Evolutionary conservation across 1,140 invertebrate species (phyloP).

Genomic region (Penaeus japonicus): DNA sequence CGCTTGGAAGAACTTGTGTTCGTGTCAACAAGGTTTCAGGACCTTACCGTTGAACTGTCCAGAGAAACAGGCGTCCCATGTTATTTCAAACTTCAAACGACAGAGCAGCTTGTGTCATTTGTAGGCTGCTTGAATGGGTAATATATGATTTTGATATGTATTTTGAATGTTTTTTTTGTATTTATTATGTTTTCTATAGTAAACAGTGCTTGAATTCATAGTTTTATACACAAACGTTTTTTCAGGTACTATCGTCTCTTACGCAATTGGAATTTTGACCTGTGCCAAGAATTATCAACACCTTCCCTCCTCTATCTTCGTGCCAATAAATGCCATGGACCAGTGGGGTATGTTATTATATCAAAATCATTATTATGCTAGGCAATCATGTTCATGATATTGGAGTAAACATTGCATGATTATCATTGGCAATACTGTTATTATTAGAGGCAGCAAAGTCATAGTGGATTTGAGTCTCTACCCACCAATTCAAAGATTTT

Average conservation of each 20-base stretch:
- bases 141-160: not conserved
- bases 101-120: conserved; percentile 76
- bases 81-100: conserved; percentile 75
- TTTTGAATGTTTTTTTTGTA: not conserved
- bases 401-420: not conserved
- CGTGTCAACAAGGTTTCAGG: conserved; percentile 72
- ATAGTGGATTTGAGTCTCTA: too few relatives aligned
- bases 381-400: not conserved
- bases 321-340: conserved; percentile 83
- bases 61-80: conserved; percentile 80
- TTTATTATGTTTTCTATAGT: not conserved
- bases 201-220: not conserved
- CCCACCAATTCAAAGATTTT: too few relatives aligned
- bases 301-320: conserved; percentile 79
- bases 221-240: not conserved
- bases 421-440: too few relatives aligned
- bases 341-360: conserved; percentile 74
- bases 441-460: too few relatives aligned
- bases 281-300: conserved; percentile 80
- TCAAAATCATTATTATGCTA: not conserved
- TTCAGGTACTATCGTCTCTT: conserved; percentile 81
- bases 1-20: conserved; percentile 83
- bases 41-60: conserved; percentile 79
- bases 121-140: conserved; percentile 80
- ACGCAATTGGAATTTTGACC: conserved; percentile 88